Evolutionary conservation across 2,113 vertebrate species (phyloP).

Genomic region (Uria aalge): DNA sequence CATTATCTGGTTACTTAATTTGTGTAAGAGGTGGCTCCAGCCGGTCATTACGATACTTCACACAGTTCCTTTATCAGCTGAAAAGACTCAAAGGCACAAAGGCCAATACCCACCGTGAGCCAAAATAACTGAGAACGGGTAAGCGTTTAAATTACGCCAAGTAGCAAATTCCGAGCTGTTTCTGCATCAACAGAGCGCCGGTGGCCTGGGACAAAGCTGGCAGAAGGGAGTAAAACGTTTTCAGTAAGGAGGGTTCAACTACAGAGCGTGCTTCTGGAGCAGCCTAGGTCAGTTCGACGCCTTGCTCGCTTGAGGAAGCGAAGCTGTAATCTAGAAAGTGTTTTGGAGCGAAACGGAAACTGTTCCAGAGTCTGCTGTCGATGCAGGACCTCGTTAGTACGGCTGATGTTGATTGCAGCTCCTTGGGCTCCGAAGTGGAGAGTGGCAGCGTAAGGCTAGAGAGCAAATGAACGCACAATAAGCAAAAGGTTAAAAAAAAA

Average conservation of each 20-base stretch:
- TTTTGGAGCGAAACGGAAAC: background rate
- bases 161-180: background rate
- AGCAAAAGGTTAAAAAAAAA: background rate
- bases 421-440: background rate
- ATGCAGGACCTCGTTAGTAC: fast-evolving
- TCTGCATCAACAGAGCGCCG: too few species aligned
- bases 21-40: background rate
- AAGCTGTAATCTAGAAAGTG: background rate
- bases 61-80: background rate
- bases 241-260: background rate
- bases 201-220: too few species aligned
- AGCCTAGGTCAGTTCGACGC: background rate
- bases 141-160: background rate
- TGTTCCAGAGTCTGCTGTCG: background rate
- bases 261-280: background rate
- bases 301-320: background rate
- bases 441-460: too few species aligned
- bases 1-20: background rate
- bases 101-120: fast-evolving
- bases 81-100: background rate
- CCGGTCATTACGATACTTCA: too few species aligned
- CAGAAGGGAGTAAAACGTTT: background rate
- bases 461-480: background rate
- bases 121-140: background rate
- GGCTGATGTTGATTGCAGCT: background rate